Base-by-base conservation (phyloP, 2,113 vertebrate genomes). In the Thomomys bottae region DNA sequence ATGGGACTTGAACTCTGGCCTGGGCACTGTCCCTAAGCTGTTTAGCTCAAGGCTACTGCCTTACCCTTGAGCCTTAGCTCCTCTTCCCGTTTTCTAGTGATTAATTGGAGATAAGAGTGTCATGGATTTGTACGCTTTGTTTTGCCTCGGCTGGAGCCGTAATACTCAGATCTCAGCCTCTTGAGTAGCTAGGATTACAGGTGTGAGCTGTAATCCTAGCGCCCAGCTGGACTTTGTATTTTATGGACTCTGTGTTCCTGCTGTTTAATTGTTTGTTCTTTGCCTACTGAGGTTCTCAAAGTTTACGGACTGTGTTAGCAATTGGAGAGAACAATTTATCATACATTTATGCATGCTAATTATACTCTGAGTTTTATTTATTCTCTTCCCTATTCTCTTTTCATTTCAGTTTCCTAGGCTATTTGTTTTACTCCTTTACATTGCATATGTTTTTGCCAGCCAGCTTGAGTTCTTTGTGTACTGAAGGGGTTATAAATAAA, bases 341-440 rank as follows among this genome's bases (percentile, higher is more conserved):
- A 30, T 0, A 20, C 17, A 4, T 26, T 73, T 32, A 36, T 18
- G 20, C 32, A 82, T 59, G 28, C 61, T 57, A 8, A 45, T 38
- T 34, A 80, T 57, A 28, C 79, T 77, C 70, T 71, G 54, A 14
- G 7, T 64, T 87, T 45, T 67, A 54, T 36, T 70, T 64, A 84
- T 63, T 3, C 4, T 78, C 42, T 32, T 28, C 87, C 72, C 85
- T 76, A 12, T 66, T 87, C 80, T 66, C 64, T 34, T 76, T 49
- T 71, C 32, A 20, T 30, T 67, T 92, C 36, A 38, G 1, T 72
- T 89, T 63, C 81, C 57, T 76, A 84, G 76, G 64, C 36, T 77
- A 23, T 71, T 77, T 79, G 30, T 80, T 91, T 89, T 90, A 23
- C 81, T 77, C 77, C 90, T 94, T 72, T 76, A 86, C 49, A 59